These are phyloP conservation scores for Butorides virescens DNA, from an alignment of 2,113 vertebrate genomes.

Conservation along the genomic window DNA sequence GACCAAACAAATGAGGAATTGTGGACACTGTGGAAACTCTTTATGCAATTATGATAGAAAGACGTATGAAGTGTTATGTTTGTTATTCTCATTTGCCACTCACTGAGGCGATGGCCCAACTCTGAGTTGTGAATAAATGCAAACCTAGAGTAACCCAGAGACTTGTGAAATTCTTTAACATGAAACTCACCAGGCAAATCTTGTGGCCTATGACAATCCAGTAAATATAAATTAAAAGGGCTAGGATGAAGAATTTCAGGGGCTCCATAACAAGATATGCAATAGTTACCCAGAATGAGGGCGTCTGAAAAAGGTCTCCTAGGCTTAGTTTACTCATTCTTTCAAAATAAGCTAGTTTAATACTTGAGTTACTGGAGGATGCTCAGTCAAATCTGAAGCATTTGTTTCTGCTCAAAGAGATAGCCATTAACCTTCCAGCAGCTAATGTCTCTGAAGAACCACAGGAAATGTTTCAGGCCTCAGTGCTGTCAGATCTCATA, in stretches of 20 bases:
- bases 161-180: too few relatives aligned
- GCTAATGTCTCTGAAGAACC: neutral
- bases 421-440: neutral
- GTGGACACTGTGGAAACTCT: too few relatives aligned
- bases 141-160: too few relatives aligned
- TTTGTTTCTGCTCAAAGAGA: neutral
- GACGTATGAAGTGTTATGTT: too few relatives aligned
- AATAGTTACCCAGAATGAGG: neutral
- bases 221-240: neutral
- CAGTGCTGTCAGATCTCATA: neutral
- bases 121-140: too few relatives aligned
- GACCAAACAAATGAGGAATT: too few relatives aligned
- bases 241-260: neutral
- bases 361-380: neutral
- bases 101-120: too few relatives aligned
- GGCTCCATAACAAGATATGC: neutral
- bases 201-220: neutral
- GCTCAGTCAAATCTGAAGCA: neutral
- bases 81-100: too few relatives aligned
- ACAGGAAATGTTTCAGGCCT: neutral
- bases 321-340: neutral
- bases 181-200: neutral
- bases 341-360: neutral
- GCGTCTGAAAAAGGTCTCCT: neutral
- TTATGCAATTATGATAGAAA: too few relatives aligned